Percentiles rank a stretch among this genome's conserved stretches.
These are phyloP conservation scores for Lasioglossum baleicum DNA, from an alignment of 1,140 invertebrate genomes.

Conservation along the genomic window DNA sequence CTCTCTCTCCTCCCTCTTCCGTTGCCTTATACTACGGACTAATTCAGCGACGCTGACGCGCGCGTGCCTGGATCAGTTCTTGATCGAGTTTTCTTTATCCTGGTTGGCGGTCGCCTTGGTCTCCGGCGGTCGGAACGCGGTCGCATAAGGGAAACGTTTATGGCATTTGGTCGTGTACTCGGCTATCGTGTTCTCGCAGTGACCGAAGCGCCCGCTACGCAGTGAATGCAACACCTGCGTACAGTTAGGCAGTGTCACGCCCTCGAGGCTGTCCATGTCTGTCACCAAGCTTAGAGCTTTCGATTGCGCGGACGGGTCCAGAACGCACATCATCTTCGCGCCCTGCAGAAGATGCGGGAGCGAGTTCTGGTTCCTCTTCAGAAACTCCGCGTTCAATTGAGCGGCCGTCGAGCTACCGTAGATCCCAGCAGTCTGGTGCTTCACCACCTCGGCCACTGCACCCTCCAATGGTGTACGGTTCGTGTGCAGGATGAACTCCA, in stretches of 20 bases:
- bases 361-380: conserved; percentile 82
- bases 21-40: conserved; percentile 57
- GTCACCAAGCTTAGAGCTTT: conserved; percentile 84
- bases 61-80: conserved; percentile 76
- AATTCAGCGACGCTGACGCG: conserved; percentile 50
- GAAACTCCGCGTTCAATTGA: conserved; percentile 87
- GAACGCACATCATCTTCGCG: conserved; percentile 85
- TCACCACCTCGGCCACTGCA: conserved; percentile 86
- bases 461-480: conserved; percentile 79
- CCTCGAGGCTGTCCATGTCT: conserved; percentile 81
- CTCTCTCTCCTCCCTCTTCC: conserved; percentile 28
- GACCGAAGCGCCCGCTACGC: conserved; percentile 88
- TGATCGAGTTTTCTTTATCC: conserved; percentile 77
- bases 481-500: conserved; percentile 86
- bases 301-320: conserved; percentile 82
- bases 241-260: conserved; percentile 86
- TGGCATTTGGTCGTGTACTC: conserved; percentile 87
- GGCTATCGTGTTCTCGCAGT: conserved; percentile 84
- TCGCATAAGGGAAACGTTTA: conserved; percentile 87
- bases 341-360: conserved; percentile 87
- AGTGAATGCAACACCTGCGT: conserved; percentile 88
- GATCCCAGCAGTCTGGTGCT: conserved; percentile 84
- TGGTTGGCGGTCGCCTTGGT: conserved; percentile 66
- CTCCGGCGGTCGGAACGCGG: conserved; percentile 83
- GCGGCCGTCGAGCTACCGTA: conserved; percentile 82